Base-by-base conservation (phyloP, 2,113 vertebrate genomes). In the Daboia siamensis region DNA sequence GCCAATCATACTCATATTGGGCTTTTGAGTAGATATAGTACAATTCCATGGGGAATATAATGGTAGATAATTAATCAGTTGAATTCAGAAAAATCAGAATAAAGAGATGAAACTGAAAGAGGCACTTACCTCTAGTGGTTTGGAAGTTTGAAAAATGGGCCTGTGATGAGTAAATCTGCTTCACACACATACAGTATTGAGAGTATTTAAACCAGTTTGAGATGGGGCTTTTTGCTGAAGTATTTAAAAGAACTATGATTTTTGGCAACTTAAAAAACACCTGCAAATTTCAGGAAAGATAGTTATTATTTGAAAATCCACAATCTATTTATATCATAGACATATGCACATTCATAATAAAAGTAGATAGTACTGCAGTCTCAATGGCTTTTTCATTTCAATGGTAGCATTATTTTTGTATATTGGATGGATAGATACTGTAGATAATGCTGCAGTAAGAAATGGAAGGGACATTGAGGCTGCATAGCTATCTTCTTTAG, bases 31-130 rank as follows among this genome's bases (percentile, higher is more conserved):
- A 93, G 33, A 92, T 55, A 48, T 69, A 92, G 11, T 44, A 69
- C 57, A 69, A 88, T 88, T 46, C 33, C 84, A 59, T 10, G 87
- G 11, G 88, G 54, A 91, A 21, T 51, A 95, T 94, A 90, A 69
- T 23, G 93, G 23, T 88, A 55, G 93, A 91, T 74, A 84, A 59
- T 95, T 96, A 96, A 94, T 94, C 93, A 86, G 57, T 39, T 5
- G 3, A 1, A 95, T 94, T 85, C 93, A 93, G 90, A 93, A 92
- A 80, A 94, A 92, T 15, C 64, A 91, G 87, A 87, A 93, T 86
- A 64, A 91, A 92, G 94, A 94, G 86, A 2, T 24, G 90, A 69
- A 48, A 91, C 39, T 94, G 91, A 52, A 59, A 80, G 80, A 93
- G 59, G 59, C 92, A 87, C 48, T 86, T 29, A 52, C 48, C 17